Percentiles rank a stretch among this genome's conserved stretches.
phyloP scores from a whole-genome alignment of 2,113 vertebrate genomes.

The Uria aalge region DNA sequence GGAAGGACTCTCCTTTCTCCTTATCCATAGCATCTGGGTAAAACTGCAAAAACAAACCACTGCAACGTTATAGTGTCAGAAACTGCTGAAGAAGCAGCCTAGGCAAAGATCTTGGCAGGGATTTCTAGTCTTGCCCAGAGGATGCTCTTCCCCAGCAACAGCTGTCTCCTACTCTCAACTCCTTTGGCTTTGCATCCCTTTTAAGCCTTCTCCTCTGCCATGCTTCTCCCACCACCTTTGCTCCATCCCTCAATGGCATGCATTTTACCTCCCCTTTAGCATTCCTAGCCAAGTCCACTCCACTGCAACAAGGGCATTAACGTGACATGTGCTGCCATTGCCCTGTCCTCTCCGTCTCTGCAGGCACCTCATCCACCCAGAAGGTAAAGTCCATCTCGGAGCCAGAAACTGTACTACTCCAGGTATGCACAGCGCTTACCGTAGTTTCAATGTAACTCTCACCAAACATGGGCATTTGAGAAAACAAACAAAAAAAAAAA shows the following conservation, averaged over 20 bases:
- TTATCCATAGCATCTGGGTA: background rate
- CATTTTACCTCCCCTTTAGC: background rate
- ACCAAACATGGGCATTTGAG: background rate
- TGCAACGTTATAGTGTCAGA: background rate
- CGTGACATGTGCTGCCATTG: background rate
- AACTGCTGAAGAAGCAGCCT: background rate
- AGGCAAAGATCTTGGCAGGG: background rate
- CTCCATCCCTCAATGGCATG: background rate
- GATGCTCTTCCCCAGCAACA: background rate
- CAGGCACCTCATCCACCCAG: background rate
- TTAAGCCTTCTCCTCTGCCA: background rate
- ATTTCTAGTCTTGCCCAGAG: background rate
- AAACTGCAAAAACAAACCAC: background rate
- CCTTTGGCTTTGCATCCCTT: background rate
- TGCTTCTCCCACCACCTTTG: background rate
- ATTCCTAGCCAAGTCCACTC: background rate
- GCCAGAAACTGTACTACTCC: background rate
- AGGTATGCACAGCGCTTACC: fast-evolving
- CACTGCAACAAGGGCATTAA: background rate
- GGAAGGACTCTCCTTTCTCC: background rate
- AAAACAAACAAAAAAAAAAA: background rate
- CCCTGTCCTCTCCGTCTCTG: background rate
- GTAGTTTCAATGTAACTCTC: background rate
- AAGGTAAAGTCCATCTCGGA: background rate
- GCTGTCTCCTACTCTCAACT: background rate